Base-by-base conservation (phyloP, 2,888 invertebrate species). In the Harpalus rubripes region DNA sequence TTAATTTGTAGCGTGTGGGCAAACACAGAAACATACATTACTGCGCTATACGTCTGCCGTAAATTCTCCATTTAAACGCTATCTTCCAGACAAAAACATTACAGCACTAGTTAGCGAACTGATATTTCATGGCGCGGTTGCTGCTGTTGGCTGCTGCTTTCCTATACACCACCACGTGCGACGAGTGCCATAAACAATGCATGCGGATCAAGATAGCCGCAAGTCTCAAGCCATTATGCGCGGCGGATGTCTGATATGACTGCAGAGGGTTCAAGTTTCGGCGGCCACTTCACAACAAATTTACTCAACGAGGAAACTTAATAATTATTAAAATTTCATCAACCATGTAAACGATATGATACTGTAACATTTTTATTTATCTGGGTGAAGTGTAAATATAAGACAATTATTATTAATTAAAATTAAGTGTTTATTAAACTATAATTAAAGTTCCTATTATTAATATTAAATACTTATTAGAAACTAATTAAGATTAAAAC, bases 51-150 rank as follows among this genome's bases (percentile, higher is more conserved):
- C 58, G 61, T 59, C 56, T 39, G 63, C 78, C 63, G 78, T 84
- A 84, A 84, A 84, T 84, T 84, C 78, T 61, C 78, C 84, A 78
- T 84, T 84, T 84, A 84, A 84, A 84, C 84, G 84, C 84, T 84
- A 84, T 84, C 84, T 84, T 78, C 78, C 78, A 63, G 52, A 84
- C 84, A 84, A 84, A 84, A 84, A 84, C 84, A 84, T 84, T 84
- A 61, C 61, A 78, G 78, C 84, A 78, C 78, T 84, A 84, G 76
- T 84, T 84, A 61, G 74, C 41, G 63, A 81, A 81, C 81, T 81
- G 81, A 81, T 81, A 81, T 81, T 81, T 81, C 78, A 78, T 65
- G 44, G 44, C 44, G 32, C 32, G 32, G 32, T 32, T 32, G 32
- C 32, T 32, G 32, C 32, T 32, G 32, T 32, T 32, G 32, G 32